Conservation (phyloP, 1,140 invertebrate species). For the Brachionus manjavacas region DNA sequence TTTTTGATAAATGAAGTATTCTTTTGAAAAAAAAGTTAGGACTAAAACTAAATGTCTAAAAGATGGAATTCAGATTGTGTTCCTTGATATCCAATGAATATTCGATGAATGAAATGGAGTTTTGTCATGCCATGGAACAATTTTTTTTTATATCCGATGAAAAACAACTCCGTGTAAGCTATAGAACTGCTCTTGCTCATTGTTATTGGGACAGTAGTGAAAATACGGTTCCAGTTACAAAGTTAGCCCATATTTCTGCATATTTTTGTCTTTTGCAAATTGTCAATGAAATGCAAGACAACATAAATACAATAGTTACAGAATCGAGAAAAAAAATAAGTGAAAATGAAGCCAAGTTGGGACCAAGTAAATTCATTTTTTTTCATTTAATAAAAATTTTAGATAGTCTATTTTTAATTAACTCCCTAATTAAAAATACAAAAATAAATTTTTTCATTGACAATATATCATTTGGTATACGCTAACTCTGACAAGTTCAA, state of each 20-base stretch:
- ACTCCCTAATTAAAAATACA: too few relatives aligned
- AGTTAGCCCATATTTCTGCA: conserved; percentile 22
- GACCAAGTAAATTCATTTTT: not conserved
- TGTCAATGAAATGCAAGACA: conserved; percentile 9
- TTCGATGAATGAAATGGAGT: conserved; percentile 28
- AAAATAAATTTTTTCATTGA: too few relatives aligned
- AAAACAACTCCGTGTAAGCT: not conserved
- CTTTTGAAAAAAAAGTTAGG: not conserved
- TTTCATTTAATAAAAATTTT: not conserved
- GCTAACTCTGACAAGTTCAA: too few relatives aligned
- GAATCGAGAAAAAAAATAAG: conserved; percentile 21
- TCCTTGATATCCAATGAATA: conserved; percentile 8
- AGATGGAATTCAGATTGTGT: conserved; percentile 30
- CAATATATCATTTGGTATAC: too few relatives aligned
- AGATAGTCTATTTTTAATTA: too few relatives aligned
- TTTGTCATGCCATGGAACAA: conserved; percentile 28
- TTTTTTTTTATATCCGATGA: conserved; percentile 37
- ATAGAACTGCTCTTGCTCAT: conserved; percentile 23
- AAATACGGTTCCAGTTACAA: not conserved
- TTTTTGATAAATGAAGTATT: conserved; percentile 24
- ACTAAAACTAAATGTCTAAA: not conserved
- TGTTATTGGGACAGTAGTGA: conserved; percentile 20
- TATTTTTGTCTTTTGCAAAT: conserved; percentile 36
- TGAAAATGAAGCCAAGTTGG: not conserved
- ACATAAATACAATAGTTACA: conserved; percentile 3